These are phyloP conservation scores for Peromyscus leucopus DNA, from an alignment of 2,113 vertebrate species.

Conservation along the genomic window DNA sequence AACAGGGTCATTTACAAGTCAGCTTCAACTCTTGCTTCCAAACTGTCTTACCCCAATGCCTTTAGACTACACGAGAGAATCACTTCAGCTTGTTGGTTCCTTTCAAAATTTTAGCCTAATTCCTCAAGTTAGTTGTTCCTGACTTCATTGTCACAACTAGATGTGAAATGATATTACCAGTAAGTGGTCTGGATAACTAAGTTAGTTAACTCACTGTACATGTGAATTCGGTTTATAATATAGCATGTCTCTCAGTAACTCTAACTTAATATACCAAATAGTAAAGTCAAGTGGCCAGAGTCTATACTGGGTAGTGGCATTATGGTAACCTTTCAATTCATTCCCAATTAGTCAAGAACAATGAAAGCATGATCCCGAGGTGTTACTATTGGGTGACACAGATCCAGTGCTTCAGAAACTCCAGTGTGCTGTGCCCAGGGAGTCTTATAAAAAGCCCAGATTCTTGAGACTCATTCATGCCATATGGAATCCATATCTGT, in stretches of 20 bases:
- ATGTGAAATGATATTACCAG: not conserved
- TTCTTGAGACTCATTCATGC: not conserved
- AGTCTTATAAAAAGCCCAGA: not conserved
- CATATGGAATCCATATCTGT: not conserved
- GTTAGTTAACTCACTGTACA: not conserved
- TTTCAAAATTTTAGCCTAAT: not conserved
- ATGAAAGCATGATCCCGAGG: not conserved
- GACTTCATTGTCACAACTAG: not conserved
- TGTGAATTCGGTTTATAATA: not conserved
- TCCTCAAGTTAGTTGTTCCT: not conserved
- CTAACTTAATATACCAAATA: not conserved
- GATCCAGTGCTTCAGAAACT: not conserved
- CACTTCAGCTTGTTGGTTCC: not conserved
- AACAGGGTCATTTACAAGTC: rapidly evolving
- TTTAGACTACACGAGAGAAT: not conserved
- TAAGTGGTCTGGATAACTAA: not conserved
- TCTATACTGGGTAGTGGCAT: not conserved
- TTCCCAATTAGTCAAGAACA: not conserved
- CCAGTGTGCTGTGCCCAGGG: rapidly evolving
- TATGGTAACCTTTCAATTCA: not conserved
- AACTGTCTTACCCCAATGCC: not conserved
- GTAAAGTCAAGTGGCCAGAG: not conserved
- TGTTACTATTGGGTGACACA: not conserved
- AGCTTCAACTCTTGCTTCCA: not conserved
- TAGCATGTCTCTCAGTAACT: not conserved